phyloP scores from a whole-genome alignment of 2,888 invertebrate species.

The Rhabditoides inermis region DNA sequence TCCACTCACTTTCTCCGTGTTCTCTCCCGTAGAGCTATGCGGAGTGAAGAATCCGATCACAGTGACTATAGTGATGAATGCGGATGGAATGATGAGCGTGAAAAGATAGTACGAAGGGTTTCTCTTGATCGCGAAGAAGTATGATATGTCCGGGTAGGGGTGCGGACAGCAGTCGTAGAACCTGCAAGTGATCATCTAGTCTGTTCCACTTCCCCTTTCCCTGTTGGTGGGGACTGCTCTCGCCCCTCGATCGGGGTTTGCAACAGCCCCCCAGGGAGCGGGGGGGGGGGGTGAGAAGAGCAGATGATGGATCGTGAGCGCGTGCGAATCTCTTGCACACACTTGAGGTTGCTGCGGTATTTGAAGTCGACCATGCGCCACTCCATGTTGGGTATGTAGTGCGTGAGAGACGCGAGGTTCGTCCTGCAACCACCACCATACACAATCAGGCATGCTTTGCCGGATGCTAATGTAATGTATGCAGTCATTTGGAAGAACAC shows the following conservation, averaged over 20 bases:
- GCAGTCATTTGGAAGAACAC: too few species aligned
- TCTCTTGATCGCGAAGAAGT: slow-evolving; percentile 49
- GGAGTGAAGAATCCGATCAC: slow-evolving; percentile 52
- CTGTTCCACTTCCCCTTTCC: background rate
- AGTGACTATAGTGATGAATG: slow-evolving; percentile 50
- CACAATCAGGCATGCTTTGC: too few species aligned
- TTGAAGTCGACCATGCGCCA: slow-evolving; percentile 49
- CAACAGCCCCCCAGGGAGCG: too few species aligned
- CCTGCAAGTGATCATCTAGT: slow-evolving; percentile 19
- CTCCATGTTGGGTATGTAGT: slow-evolving; percentile 51
- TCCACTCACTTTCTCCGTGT: slow-evolving; percentile 43
- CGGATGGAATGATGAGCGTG: slow-evolving; percentile 47
- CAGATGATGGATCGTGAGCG: background rate
- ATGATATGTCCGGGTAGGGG: slow-evolving; percentile 48
- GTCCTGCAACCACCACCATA: slow-evolving; percentile 21
- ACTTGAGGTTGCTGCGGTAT: slow-evolving; percentile 41
- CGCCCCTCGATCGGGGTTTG: background rate
- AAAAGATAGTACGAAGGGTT: slow-evolving; percentile 51
- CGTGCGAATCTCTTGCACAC: background rate
- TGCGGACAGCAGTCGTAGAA: slow-evolving; percentile 51
- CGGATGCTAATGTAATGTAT: background rate
- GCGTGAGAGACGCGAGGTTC: slow-evolving; percentile 35
- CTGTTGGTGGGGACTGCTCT: background rate
- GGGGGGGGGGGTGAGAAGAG: background rate
- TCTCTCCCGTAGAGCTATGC: slow-evolving; percentile 49